Evolutionary conservation across 2,113 vertebrate species (phyloP).

Genomic region (Shinisaurus crocodilurus): DNA sequence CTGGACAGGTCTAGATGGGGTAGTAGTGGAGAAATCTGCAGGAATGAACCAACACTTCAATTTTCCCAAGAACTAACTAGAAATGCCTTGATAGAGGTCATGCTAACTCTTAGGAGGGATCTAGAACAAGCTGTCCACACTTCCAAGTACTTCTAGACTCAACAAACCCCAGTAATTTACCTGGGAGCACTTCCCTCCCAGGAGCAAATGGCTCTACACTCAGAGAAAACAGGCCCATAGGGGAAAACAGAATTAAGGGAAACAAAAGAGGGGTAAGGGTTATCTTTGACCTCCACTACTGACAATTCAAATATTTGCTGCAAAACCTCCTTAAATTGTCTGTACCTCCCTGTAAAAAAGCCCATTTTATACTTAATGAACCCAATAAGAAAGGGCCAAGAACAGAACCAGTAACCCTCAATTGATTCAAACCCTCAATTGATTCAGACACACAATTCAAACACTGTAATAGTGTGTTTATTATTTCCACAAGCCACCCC

Average conservation of each 20-base stretch:
- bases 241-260: neutral
- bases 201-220: neutral
- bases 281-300: neutral
- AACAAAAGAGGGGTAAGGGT: neutral
- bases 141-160: neutral
- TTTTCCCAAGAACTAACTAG: too few relatives aligned
- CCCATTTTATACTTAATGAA: neutral
- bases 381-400: neutral
- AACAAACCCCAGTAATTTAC: neutral
- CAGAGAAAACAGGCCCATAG: neutral
- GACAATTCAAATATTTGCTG: neutral
- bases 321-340: neutral
- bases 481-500: constrained; percentile 11
- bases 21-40: neutral
- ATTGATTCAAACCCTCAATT: neutral
- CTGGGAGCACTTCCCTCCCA: neutral
- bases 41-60: neutral
- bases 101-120: neutral
- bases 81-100: neutral
- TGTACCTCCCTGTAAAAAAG: neutral
- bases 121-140: neutral
- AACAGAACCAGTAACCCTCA: neutral
- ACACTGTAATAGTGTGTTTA: neutral
- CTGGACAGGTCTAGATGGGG: neutral
- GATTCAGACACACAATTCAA: neutral